Evolutionary conservation across 2,113 vertebrate genomes (phyloP).

Genomic region (Notothenia rossii): DNA sequence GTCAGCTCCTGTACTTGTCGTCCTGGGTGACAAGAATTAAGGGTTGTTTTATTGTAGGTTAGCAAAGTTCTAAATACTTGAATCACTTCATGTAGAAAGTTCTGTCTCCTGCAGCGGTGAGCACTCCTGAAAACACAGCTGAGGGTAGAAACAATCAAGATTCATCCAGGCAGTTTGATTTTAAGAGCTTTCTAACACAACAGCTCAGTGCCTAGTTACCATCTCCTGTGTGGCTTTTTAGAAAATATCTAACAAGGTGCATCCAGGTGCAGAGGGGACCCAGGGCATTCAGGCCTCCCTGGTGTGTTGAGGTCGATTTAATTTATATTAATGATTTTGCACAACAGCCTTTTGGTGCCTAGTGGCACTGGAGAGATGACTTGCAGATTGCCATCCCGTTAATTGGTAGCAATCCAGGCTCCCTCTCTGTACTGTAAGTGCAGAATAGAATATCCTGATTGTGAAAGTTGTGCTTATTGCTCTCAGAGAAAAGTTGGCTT

Average conservation of each 20-base stretch:
- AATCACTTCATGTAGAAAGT: neutral
- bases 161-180: neutral
- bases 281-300: slow-evolving; percentile 31
- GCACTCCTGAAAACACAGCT: neutral
- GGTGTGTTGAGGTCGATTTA: slow-evolving; percentile 32
- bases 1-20: no score
- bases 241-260: slow-evolving; percentile 44
- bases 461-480: neutral
- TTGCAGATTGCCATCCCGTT: slow-evolving; percentile 43
- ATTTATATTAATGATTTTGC: slow-evolving; percentile 55
- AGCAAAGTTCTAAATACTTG: slow-evolving; percentile 8
- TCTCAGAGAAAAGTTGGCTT: neutral
- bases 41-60: neutral
- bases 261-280: slow-evolving; percentile 37
- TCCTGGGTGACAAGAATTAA: no score
- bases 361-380: slow-evolving; percentile 54
- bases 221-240: slow-evolving; percentile 33
- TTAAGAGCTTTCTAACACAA: slow-evolving; percentile 21
- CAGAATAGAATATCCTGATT: neutral
- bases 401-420: slow-evolving; percentile 47
- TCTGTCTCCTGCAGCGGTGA: neutral
- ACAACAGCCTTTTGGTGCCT: slow-evolving; percentile 39
- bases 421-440: slow-evolving; percentile 3
- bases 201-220: slow-evolving; percentile 14
- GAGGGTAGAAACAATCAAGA: neutral